Evolutionary conservation across 2,797 vertebrate species (phyloP).

Genomic region (Scomberomorus guttatus): DNA sequence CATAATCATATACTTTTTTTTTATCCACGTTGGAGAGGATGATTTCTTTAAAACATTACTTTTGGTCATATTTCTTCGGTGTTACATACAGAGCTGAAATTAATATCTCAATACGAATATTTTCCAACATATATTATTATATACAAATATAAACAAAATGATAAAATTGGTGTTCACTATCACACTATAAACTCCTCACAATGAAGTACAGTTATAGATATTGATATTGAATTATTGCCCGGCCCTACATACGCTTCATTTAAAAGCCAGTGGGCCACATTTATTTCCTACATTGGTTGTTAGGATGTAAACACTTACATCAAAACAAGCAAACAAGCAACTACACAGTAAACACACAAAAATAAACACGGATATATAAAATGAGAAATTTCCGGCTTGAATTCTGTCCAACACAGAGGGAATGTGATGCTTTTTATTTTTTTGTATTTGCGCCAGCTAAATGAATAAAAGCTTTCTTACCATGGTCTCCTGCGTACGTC

Average conservation of each 20-base stretch:
- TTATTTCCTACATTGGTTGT: conserved; percentile 1
- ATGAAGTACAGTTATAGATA: neutral
- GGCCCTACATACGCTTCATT: neutral
- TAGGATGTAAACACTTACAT: too few relatives aligned
- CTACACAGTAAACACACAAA: neutral
- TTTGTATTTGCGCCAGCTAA: neutral
- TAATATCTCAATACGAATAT: neutral
- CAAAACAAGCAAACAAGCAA: neutral
- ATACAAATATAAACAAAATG: neutral
- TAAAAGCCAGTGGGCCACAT: neutral
- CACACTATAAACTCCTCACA: too few relatives aligned
- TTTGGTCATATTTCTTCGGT: too few relatives aligned
- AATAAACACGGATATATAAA: neutral
- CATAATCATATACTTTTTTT: neutral
- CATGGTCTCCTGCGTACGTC: conserved; percentile 97
- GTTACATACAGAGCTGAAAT: neutral
- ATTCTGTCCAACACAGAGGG: neutral
- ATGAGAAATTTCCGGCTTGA: neutral
- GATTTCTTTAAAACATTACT: too few relatives aligned
- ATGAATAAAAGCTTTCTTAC: conserved; percentile 79
- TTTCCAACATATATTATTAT: neutral
- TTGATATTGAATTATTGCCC: neutral
- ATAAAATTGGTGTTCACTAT: neutral
- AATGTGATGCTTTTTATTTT: neutral
- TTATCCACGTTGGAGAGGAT: too few relatives aligned